A percentile compares a stretch with the other conserved stretches of the same genome.
phyloP scores from a whole-genome alignment of 2,797 vertebrate species.

The Sebastes oblongus region DNA sequence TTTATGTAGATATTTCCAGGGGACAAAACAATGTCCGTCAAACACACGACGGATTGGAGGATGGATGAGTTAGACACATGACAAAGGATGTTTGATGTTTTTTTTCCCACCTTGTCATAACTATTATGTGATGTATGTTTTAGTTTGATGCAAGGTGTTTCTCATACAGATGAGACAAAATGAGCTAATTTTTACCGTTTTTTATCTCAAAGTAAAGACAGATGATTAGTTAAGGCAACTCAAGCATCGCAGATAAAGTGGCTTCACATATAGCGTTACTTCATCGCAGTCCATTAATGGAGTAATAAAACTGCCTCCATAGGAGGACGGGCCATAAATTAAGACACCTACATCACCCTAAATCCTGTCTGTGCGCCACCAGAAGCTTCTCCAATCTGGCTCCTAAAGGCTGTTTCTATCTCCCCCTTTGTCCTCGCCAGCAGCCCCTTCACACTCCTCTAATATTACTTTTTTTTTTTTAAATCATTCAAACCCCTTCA shows the following conservation, averaged over 20 bases:
- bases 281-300: constrained; percentile 67
- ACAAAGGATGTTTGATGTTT: constrained; percentile 35
- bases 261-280: constrained; percentile 46
- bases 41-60: constrained; percentile 34
- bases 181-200: not conserved
- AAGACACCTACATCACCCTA: constrained; percentile 47
- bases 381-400: constrained; percentile 18
- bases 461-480: not conserved
- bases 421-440: constrained; percentile 10
- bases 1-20: constrained; percentile 73
- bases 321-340: constrained; percentile 56
- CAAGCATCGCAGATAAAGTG: constrained; percentile 36
- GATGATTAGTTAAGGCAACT: constrained; percentile 29
- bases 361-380: constrained; percentile 29
- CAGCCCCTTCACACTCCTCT: constrained; percentile 13
- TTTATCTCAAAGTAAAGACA: constrained; percentile 16
- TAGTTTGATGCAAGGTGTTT: constrained; percentile 3
- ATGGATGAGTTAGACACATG: constrained; percentile 30
- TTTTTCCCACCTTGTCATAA: not conserved
- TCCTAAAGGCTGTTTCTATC: not conserved
- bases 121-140: constrained; percentile 1
- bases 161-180: constrained; percentile 20
- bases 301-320: constrained; percentile 64
- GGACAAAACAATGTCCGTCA: constrained; percentile 64
- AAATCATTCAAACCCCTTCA: constrained; percentile 1